Conservation (phyloP, 1,140 invertebrate species). For the Triops longicaudatus region DNA sequence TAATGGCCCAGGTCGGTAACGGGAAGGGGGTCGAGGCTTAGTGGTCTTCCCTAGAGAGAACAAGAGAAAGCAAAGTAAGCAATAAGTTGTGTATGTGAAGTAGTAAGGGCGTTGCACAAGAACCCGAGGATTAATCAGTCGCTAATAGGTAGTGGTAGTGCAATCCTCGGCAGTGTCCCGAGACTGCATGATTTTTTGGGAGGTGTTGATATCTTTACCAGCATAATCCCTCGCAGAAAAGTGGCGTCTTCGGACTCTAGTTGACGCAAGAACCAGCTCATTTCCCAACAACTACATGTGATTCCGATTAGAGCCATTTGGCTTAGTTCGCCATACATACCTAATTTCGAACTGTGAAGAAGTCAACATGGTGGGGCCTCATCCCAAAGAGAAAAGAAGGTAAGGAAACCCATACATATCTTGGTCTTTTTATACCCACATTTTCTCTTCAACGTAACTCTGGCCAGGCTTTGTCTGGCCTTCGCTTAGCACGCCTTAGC, state of each 20-base stretch:
- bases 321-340: not conserved
- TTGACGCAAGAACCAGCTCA: not conserved
- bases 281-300: not conserved
- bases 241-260: not conserved
- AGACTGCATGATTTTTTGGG: not conserved
- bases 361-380: not conserved
- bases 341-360: not conserved
- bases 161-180: conserved; percentile 10
- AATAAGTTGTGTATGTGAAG: not conserved
- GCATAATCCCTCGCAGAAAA: not conserved
- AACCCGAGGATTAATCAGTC: not conserved
- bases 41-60: not conserved
- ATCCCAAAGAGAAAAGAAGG: not conserved
- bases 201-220: not conserved
- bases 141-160: not conserved
- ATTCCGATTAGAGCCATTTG: not conserved
- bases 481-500: too few relatives aligned
- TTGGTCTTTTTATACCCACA: not conserved
- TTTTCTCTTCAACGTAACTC: not conserved
- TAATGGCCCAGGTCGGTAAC: not conserved
- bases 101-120: not conserved
- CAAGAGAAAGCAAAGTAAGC: not conserved
- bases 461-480: too few relatives aligned
- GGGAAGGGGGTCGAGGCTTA: not conserved
- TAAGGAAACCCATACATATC: not conserved